Conservation (phyloP, 92 coral and sea anemone genomes). For the Scolanthus callimorphus region DNA sequence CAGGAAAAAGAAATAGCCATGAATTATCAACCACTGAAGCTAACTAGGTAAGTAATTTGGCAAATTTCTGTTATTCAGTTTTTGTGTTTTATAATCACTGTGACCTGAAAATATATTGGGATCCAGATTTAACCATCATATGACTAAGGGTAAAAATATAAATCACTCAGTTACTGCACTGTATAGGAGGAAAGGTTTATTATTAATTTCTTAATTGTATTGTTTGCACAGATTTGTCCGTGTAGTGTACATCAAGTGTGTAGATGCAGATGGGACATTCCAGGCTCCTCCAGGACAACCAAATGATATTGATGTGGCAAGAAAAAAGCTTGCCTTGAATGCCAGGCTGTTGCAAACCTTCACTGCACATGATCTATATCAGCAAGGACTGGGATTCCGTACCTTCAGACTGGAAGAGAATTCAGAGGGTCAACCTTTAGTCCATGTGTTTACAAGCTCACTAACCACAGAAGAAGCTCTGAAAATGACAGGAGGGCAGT, state of each 20-base stretch:
- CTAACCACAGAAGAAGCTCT: conserved; percentile 72
- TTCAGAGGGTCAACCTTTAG: conserved; percentile 59
- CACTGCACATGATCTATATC: conserved; percentile 79
- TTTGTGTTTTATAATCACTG: background rate
- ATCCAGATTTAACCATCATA: no score
- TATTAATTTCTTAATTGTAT: no score
- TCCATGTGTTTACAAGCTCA: conserved; percentile 72
- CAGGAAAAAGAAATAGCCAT: conserved; percentile 28
- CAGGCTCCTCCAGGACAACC: conserved; percentile 69
- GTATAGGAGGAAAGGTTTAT: no score
- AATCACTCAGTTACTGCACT: no score
- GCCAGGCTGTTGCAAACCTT: conserved; percentile 85
- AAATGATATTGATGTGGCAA: conserved; percentile 61
- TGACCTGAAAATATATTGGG: background rate
- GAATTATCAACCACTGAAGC: conserved; percentile 33
- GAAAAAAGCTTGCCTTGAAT: conserved; percentile 71
- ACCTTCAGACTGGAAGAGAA: conserved; percentile 84
- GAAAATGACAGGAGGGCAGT: conserved; percentile 77
- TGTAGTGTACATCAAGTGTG: conserved; percentile 82
- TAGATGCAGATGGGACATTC: conserved; percentile 87
- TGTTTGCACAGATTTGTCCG: conserved; percentile 64
- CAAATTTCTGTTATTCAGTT: no score
- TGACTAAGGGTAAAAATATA: no score
- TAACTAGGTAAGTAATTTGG: no score
- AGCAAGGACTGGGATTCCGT: conserved; percentile 83